These are phyloP conservation scores for Ametastegia equiseti DNA, from an alignment of 2,888 invertebrate genomes.

Conservation along the genomic window DNA sequence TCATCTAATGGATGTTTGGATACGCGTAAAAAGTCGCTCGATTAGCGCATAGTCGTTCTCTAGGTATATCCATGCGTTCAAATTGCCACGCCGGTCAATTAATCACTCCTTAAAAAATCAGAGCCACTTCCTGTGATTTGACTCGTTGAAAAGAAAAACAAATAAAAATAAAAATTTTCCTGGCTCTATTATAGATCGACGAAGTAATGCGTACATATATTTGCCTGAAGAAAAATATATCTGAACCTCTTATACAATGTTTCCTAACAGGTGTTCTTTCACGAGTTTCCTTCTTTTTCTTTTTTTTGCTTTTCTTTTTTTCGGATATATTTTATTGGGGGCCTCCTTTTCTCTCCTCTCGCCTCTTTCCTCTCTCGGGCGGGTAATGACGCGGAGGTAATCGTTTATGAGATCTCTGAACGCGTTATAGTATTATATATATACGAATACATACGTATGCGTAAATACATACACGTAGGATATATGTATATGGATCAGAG, in stretches of 20 bases:
- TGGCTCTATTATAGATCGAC: background rate
- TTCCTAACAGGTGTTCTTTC: constrained; percentile 58
- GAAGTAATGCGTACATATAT: background rate
- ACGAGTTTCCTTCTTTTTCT: constrained; percentile 44
- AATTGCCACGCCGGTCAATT: background rate
- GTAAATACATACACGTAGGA: background rate
- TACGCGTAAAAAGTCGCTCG: background rate
- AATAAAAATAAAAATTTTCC: too few relatives aligned
- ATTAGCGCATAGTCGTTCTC: background rate
- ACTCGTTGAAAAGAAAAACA: too few relatives aligned
- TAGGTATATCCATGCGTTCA: background rate
- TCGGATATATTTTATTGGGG: constrained; percentile 11
- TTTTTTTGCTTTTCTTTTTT: background rate
- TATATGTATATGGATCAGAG: background rate
- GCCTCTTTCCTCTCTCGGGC: background rate
- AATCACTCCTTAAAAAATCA: background rate
- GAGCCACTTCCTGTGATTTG: too few relatives aligned
- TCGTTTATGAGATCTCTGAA: constrained; percentile 50
- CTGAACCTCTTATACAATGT: background rate
- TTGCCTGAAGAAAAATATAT: background rate
- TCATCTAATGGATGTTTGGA: background rate
- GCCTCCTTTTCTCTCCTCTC: constrained; percentile 14
- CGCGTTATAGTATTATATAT: constrained; percentile 42
- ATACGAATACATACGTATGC: background rate
- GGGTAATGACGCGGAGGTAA: constrained; percentile 42